Base-by-base conservation (phyloP, 2,797 vertebrate species). In the Hyperoplus lanceolatus region DNA sequence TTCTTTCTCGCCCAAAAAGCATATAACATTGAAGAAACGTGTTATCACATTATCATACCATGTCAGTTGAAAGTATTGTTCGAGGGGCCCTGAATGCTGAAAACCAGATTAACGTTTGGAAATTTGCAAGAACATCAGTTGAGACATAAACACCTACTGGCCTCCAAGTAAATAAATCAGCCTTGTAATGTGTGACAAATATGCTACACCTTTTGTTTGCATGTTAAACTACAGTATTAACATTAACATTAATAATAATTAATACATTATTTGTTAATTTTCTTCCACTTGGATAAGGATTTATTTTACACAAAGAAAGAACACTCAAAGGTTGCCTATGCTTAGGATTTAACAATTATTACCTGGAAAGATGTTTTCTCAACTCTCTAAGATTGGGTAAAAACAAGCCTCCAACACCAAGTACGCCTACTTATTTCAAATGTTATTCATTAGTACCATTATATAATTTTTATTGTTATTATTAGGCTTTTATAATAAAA, bases 1-100 rank as follows among this genome's bases (percentile, higher is more conserved):
- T 11, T 6, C 0, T 16, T 0, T 0, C 10, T n/a, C 5, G 1
- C 36, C 8, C 12, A 13, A 59, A 64, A 46, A 48, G 1, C 7
- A 29, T 10, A 4, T 2, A 39, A 46, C 1, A 13, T 21, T 42
- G 53, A 56, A 38, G 1, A 60, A 11, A 3, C 6, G 4, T 4
- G 5, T 36, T 1, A 1, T 43, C 0, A 48, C 4, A 38, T 10
- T 13, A 18, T 38, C n/a, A 36, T 15, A 4, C 6, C 4, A 3
- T 45, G 4, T 50, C 8, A 51, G 2, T 2, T 36, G 16, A 73
- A 6, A 0, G 0, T 15, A 78, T 42, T 85, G 13, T 11, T 59
- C 71, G 29, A 84, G 21, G 14, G 4, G 7, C 54, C 1, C 0
- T 76, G 64, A 81, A 79, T 21, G 0, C 59, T 4, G 0, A 5